Base-by-base conservation (phyloP, 2,113 vertebrate genomes). In the Carollia perspicillata region DNA sequence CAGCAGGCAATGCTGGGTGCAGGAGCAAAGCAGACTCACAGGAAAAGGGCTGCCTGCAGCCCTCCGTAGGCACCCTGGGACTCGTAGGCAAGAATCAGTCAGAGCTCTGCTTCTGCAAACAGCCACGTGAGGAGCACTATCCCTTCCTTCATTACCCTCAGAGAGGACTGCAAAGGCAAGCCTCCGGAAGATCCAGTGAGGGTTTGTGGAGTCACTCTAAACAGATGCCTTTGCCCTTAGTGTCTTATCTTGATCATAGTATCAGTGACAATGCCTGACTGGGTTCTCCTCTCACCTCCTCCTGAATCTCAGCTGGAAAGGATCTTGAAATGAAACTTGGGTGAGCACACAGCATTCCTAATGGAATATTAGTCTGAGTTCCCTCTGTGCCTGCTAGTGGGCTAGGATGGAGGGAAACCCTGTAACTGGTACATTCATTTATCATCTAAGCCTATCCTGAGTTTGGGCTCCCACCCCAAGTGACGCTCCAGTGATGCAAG, bases 1-100 rank as follows among this genome's bases (percentile, higher is more conserved):
- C 90, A 95, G 89, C 93, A 96, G 23, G 60, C 26, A 97, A 92
- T 9, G 93, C 65, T 26, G 66, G 23, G 49, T 85, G 35, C 95
- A 58, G 93, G 75, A 2, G 55, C 47, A 85, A 85, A 35, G 60
- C 58, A 35, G 20, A 65, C 14, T 75, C 33, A 10, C 0, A 65
- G 22, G 66, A 66, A 93, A 94, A 93, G 44, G 14, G 66, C 58
- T 60, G 65, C 79, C 75, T 0, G 1, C 28, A 69, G 74, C 33
- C 51, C 71, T 87, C 1, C 10, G 74, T 28, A 28, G 40, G 7
- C n/a, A 90, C 58, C n/a, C 47, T 60, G 51, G 33, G 75, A 94
- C 81, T 44, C 4, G 0, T 4, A 51, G 51, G 10, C 30, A 85
- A 74, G 88, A 93, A 0, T 10, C 71, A 13, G 0, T 53, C 37